Evolutionary conservation across 37 sponge, comb jelly and placozoan species (phyloP).

Genomic region (Agelas oroides): DNA sequence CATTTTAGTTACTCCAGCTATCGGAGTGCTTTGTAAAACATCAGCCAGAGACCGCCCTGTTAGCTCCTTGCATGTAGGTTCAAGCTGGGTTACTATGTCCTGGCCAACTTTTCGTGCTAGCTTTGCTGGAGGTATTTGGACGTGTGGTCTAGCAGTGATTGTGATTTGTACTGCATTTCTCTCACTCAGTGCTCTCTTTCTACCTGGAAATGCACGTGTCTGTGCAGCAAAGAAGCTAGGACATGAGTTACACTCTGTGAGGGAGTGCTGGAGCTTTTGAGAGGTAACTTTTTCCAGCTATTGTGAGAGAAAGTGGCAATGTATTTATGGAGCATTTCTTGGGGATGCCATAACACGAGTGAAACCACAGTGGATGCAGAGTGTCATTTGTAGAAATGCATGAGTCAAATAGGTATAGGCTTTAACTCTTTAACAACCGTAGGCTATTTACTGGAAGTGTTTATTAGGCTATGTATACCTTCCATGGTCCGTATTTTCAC

Average conservation of each 20-base stretch:
- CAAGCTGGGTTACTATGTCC: constrained; percentile 12
- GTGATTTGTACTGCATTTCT: neutral
- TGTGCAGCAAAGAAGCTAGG: neutral
- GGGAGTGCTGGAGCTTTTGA: neutral
- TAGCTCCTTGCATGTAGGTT: constrained; percentile 3
- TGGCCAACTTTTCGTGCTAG: neutral
- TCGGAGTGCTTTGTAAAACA: neutral
- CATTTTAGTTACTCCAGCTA: constrained; percentile 1
- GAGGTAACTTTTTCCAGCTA: constrained; percentile 6
- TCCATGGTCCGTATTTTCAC: too few species aligned
- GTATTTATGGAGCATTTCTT: neutral
- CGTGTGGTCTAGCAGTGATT: neutral
- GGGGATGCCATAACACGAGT: constrained; percentile 2
- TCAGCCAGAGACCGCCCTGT: neutral
- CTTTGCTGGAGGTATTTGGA: neutral
- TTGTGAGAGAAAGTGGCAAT: neutral
- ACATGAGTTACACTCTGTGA: neutral
- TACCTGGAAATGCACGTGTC: neutral
- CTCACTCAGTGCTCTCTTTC: neutral
- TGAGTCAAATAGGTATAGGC: too few species aligned
- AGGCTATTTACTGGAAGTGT: too few species aligned
- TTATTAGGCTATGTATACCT: too few species aligned
- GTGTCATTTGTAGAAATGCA: too few species aligned
- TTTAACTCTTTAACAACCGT: too few species aligned
- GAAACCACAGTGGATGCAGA: neutral